Conservation (phyloP, 1,140 invertebrate genomes). For the Pseudomyrmex flavicornis region DNA sequence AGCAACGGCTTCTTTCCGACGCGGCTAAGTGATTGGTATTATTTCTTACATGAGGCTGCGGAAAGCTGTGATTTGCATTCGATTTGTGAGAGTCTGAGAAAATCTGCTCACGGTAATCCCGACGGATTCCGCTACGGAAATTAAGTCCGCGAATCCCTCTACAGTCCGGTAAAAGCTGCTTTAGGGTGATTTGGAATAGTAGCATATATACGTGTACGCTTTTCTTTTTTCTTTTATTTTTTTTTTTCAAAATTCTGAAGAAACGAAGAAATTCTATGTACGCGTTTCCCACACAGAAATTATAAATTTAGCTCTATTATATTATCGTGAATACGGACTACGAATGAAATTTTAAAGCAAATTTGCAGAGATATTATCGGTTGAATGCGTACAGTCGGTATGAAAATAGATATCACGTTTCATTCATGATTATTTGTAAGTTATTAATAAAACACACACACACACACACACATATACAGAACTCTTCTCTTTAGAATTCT, state of each 20-base stretch:
- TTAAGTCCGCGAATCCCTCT: constrained; percentile 37
- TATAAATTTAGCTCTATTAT: background rate
- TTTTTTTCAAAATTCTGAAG: too few species aligned
- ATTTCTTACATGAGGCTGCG: constrained; percentile 44
- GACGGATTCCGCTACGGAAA: constrained; percentile 33
- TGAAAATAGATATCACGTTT: too few species aligned
- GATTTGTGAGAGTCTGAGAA: constrained; percentile 54
- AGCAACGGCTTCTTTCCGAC: constrained; percentile 30
- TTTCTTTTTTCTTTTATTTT: background rate
- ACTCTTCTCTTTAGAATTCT: constrained; percentile 29
- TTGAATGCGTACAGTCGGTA: too few species aligned
- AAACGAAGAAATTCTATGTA: background rate
- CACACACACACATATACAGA: background rate
- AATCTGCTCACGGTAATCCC: constrained; percentile 36
- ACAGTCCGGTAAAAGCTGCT: background rate
- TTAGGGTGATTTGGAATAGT: too few species aligned
- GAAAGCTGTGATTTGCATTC: constrained; percentile 51
- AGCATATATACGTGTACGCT: background rate
- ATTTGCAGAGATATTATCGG: too few species aligned
- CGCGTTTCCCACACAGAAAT: background rate
- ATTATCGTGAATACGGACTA: too few species aligned
- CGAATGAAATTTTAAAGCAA: too few species aligned
- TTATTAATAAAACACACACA: too few species aligned
- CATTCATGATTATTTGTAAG: too few species aligned
- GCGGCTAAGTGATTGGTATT: constrained; percentile 44